phyloP scores from a whole-genome alignment of 2,888 invertebrate species.

The Artemia sp. region DNA sequence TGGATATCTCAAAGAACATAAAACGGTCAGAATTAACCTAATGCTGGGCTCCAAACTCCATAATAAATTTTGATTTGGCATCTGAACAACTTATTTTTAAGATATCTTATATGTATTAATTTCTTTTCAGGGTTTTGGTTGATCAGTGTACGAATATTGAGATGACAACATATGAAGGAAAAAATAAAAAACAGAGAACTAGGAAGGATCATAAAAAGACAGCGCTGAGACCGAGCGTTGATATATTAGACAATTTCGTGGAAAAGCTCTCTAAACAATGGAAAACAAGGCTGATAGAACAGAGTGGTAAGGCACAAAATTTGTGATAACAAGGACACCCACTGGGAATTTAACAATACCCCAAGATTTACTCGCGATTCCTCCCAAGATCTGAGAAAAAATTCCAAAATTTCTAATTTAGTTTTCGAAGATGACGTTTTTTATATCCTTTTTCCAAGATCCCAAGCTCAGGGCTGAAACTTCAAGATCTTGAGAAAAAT shows the following conservation, averaged over 20 bases:
- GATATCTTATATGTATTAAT: constrained; percentile 22
- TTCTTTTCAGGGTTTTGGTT: constrained; percentile 38
- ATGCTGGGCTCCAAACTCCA: background rate
- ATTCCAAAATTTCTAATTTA: no score
- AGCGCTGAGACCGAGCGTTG: constrained; percentile 46
- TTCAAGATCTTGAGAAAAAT: no score
- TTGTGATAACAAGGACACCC: background rate
- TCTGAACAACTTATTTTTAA: no score
- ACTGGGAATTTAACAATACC: no score
- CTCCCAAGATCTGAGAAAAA: no score
- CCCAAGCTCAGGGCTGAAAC: no score
- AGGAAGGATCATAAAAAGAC: constrained; percentile 60
- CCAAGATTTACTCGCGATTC: no score
- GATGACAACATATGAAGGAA: constrained; percentile 29
- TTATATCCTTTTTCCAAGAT: no score
- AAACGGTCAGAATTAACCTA: no score
- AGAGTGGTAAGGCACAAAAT: constrained; percentile 21
- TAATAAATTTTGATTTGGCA: constrained; percentile 4
- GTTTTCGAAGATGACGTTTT: no score
- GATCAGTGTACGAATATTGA: constrained; percentile 35
- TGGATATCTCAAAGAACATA: no score
- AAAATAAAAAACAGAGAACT: constrained; percentile 29
- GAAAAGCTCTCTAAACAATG: constrained; percentile 38
- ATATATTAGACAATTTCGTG: constrained; percentile 54
- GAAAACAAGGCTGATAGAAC: constrained; percentile 26